These are phyloP conservation scores for Progne subis DNA, from an alignment of 2,113 vertebrate species.

Conservation along the genomic window DNA sequence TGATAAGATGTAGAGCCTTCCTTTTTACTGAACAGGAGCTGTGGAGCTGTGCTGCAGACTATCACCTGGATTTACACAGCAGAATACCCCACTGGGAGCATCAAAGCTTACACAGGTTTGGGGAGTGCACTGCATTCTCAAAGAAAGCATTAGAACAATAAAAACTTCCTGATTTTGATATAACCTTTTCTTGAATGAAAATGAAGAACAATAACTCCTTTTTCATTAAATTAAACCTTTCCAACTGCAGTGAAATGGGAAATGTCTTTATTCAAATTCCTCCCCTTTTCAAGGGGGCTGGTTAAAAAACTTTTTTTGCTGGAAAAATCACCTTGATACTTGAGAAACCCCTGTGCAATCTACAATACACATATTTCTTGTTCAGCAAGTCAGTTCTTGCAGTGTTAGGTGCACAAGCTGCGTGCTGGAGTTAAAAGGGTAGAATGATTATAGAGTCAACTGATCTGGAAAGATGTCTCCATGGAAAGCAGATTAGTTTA, in stretches of 20 bases:
- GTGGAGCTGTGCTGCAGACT: fast-evolving
- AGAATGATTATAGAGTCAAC: not conserved
- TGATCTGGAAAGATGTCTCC: not conserved
- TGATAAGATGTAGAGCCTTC: not conserved
- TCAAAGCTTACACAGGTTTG: not conserved
- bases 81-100: not conserved
- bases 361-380: not conserved
- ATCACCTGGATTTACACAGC: not conserved
- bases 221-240: not conserved
- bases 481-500: not conserved
- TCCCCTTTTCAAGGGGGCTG: not conserved
- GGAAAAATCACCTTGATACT: not conserved
- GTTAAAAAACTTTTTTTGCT: not conserved
- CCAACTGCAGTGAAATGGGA: not conserved
- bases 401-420: not conserved
- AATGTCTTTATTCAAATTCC: not conserved
- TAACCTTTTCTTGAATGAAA: not conserved
- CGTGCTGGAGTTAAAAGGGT: not conserved
- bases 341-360: not conserved
- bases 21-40: not conserved
- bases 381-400: not conserved
- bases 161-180: not conserved
- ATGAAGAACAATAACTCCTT: not conserved
- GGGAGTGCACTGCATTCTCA: not conserved
- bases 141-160: not conserved